phyloP scores from a whole-genome alignment of 1,140 invertebrate genomes.

The Aphidius ervi region DNA sequence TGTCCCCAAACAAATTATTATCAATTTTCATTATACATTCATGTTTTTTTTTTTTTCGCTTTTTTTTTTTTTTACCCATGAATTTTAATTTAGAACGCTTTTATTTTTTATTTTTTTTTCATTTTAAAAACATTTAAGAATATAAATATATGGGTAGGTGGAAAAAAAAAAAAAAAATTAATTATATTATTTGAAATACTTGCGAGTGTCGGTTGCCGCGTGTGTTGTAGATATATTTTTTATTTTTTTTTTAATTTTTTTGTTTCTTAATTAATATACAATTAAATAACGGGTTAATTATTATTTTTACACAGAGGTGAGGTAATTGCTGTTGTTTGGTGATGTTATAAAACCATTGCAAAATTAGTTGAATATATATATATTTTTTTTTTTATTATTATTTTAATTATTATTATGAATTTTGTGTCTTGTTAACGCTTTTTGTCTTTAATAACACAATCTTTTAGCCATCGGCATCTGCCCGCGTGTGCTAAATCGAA shows the following conservation, averaged over 20 bases:
- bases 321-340: conserved; percentile 37
- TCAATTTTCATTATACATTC: no score
- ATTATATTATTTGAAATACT: neutral
- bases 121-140: no score
- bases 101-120: no score
- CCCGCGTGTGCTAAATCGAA: conserved; percentile 23
- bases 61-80: no score
- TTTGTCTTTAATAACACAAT: conserved; percentile 27
- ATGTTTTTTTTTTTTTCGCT: no score
- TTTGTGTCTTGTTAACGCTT: conserved; percentile 44
- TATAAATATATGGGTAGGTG: no score
- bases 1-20: no score
- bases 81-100: no score
- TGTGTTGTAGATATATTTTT: neutral
- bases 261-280: conserved; percentile 39
- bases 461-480: neutral
- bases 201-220: neutral
- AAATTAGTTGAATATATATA: conserved; percentile 2
- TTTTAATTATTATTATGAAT: conserved; percentile 5
- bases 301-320: conserved; percentile 43
- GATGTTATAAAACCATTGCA: neutral
- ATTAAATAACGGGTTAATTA: conserved; percentile 42
- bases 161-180: no score
- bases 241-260: conserved; percentile 15
- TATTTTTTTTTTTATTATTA: conserved; percentile 13